Evolutionary conservation across 2,888 invertebrate genomes (phyloP), one percentile per base, ranked within the genome.

Genomic region (Sinhomidia bicolor): DNA sequence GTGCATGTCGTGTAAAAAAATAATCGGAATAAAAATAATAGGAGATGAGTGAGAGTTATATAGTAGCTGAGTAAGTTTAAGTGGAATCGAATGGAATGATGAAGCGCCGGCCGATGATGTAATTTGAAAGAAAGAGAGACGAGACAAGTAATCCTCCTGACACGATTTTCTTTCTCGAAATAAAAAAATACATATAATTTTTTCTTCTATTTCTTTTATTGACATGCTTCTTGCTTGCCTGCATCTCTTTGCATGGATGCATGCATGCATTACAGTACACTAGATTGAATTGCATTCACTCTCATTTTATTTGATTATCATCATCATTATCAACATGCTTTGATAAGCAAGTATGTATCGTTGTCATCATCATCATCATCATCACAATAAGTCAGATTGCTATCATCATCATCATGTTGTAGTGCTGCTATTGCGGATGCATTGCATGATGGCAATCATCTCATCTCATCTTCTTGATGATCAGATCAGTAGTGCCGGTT

Each of bases 71-170:
- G 57, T 7, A 1, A 6, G 26, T 60, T 29, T 14, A n/a, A 71
- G 71, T 29, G 51, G 76, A 78, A 78, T 29, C n/a, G n/a, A n/a
- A n/a, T n/a, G 54, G 36, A 54, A 78, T 26, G 26, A 76, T 20
- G 32, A 78, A 78, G 32, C 36, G 54, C 57, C 36, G 78, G n/a
- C 10, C 54, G 54, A 78, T 32, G 57, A 78, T 32, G 54, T 78
- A 57, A 57, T 78, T 78, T 78, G 54, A 78, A 78, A 78, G 32
- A 47, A 44, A 71, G n/a, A 68, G 23, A 62, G 12, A 71, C 1
- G 9, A 29, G 57, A 78, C 54, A 78, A 78, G 57, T 78, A 78
- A 78, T 78, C 78, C 78, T 78, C 57, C 78, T 78, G 78, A 78
- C 78, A 78, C 78, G 78, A 57, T 78, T 78, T 57, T 78, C 44